Evolutionary conservation across 2,888 invertebrate genomes (phyloP).

Genomic region (Patella pellucida): DNA sequence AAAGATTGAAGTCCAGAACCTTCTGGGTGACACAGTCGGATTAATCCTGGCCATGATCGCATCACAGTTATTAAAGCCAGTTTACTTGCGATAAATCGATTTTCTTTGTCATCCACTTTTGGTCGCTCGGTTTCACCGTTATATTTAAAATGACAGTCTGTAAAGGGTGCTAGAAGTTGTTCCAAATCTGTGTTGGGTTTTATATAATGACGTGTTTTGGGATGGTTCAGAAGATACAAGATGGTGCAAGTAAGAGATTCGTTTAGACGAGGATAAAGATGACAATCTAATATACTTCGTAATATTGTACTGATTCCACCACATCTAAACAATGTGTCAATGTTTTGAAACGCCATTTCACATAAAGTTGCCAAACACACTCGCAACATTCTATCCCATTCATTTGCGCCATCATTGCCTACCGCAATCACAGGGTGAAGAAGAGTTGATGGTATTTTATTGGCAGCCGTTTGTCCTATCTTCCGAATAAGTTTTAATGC

Average conservation of each 20-base stretch:
- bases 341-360: slow-evolving; percentile 89
- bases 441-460: slow-evolving; percentile 81
- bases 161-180: slow-evolving; percentile 92
- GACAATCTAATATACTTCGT: slow-evolving; percentile 86
- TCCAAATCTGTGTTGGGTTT: slow-evolving; percentile 78
- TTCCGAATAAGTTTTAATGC: slow-evolving; percentile 87
- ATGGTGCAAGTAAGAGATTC: slow-evolving; percentile 92
- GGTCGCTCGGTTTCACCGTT: slow-evolving; percentile 46
- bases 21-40: slow-evolving; percentile 70
- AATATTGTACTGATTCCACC: slow-evolving; percentile 82
- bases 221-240: slow-evolving; percentile 87
- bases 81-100: slow-evolving; percentile 87
- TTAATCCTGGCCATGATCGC: slow-evolving; percentile 87
- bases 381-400: slow-evolving; percentile 86
- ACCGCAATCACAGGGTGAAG: slow-evolving; percentile 86
- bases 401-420: slow-evolving; percentile 83
- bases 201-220: slow-evolving; percentile 82
- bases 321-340: slow-evolving; percentile 72
- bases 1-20: slow-evolving; percentile 71
- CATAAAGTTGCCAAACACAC: slow-evolving; percentile 89
- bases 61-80: slow-evolving; percentile 84
- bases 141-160: slow-evolving; percentile 85
- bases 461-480: slow-evolving; percentile 78
- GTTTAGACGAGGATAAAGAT: slow-evolving; percentile 88
- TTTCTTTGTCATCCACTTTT: slow-evolving; percentile 77